phyloP scores from a whole-genome alignment of 1,140 invertebrate species.

The Apocrypta bakeri region DNA sequence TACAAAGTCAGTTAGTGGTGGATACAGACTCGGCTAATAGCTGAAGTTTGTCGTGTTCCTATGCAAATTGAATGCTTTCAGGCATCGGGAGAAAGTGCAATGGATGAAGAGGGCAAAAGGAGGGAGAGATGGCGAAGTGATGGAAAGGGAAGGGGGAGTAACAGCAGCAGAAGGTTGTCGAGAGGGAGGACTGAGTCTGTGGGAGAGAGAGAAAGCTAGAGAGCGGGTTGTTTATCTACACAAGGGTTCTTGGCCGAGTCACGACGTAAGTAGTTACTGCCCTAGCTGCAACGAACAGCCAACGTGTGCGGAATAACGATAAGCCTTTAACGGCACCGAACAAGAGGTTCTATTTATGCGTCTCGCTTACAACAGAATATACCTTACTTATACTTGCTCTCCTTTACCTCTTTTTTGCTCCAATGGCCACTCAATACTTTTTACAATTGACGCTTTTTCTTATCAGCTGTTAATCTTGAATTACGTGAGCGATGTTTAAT shows the following conservation, averaged over 20 bases:
- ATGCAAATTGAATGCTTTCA: not conserved
- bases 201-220: conserved; percentile 1
- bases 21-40: not conserved
- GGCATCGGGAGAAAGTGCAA: conserved; percentile 1
- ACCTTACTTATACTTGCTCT: not conserved
- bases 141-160: not conserved
- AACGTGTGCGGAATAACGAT: not conserved
- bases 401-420: not conserved
- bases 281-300: not conserved
- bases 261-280: not conserved
- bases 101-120: not conserved
- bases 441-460: not conserved
- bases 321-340: not conserved
- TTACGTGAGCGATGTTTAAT: no score
- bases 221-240: not conserved
- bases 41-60: conserved; percentile 1
- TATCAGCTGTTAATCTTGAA: no score
- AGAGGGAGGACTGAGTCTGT: not conserved
- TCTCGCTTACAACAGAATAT: not conserved
- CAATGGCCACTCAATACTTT: not conserved
- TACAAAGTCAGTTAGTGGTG: not conserved
- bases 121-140: no score
- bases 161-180: not conserved
- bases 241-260: not conserved
- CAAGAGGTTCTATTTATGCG: not conserved